phyloP scores from a whole-genome alignment of 2,888 invertebrate species.

The Muscina levida region DNA sequence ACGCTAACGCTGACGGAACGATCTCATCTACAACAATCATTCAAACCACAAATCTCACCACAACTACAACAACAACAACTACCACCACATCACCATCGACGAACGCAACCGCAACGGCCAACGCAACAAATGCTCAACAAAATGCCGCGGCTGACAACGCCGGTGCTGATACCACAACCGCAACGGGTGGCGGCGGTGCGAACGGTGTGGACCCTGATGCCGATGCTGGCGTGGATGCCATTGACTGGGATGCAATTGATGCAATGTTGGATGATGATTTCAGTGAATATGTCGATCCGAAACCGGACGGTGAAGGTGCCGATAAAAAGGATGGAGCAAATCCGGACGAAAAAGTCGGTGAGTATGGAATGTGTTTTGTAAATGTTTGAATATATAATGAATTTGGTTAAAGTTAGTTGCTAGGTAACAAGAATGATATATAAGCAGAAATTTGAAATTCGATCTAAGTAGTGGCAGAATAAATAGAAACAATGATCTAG shows the following conservation, averaged over 20 bases:
- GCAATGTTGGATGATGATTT: constrained; percentile 78
- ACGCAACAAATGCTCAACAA: constrained; percentile 75
- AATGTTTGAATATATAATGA: constrained; percentile 3
- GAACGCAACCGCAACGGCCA: constrained; percentile 66
- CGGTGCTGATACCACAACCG: constrained; percentile 74
- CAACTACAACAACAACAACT: constrained; percentile 75
- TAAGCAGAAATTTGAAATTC: too few species aligned
- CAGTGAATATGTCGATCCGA: constrained; percentile 77
- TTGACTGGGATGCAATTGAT: constrained; percentile 78
- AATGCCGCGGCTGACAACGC: constrained; percentile 64
- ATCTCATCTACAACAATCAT: constrained; percentile 73
- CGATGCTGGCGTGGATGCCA: constrained; percentile 74
- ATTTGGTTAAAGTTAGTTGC: neutral
- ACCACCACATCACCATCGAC: constrained; percentile 71
- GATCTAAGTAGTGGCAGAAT: too few species aligned
- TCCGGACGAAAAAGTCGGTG: constrained; percentile 91
- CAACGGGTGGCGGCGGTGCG: constrained; percentile 72
- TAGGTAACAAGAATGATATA: too few species aligned
- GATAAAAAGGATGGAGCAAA: constrained; percentile 76
- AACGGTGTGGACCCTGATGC: constrained; percentile 68
- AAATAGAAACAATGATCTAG: too few species aligned
- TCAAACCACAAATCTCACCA: constrained; percentile 78
- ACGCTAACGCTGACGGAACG: constrained; percentile 69
- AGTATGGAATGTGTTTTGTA: too few species aligned
- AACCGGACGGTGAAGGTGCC: constrained; percentile 75